Conservation (phyloP, 1,140 invertebrate genomes). For the Hyphantria cunea region DNA sequence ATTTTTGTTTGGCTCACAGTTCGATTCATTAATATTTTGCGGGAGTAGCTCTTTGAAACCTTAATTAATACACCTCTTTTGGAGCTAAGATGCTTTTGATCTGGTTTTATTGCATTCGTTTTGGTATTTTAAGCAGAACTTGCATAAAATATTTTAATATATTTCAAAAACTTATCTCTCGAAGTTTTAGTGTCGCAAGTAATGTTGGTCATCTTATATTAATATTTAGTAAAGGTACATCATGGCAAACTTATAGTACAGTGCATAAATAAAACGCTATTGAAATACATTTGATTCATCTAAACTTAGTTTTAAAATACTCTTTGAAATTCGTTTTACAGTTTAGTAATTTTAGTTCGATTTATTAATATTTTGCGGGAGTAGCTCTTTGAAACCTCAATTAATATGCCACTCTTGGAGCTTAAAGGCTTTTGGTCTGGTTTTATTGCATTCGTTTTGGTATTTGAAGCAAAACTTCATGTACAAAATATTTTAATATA, state of each 20-base stretch:
- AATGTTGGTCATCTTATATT: too few species aligned
- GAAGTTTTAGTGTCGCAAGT: too few species aligned
- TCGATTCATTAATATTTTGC: conserved; percentile 7
- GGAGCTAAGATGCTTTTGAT: conserved; percentile 2
- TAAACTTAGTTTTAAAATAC: too few species aligned
- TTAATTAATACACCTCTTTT: conserved; percentile 12
- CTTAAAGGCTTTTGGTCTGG: not conserved
- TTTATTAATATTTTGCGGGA: conserved; percentile 12
- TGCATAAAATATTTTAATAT: not conserved
- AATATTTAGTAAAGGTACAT: too few species aligned
- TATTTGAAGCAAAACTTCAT: not conserved
- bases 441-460: conserved; percentile 6
- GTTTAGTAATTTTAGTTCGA: too few species aligned
- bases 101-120: not conserved
- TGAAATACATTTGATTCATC: too few species aligned
- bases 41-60: not conserved
- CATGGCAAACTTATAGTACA: too few species aligned
- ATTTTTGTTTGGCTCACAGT: conserved; percentile 13
- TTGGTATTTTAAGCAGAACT: not conserved
- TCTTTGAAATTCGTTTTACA: too few species aligned
- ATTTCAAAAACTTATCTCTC: too few species aligned
- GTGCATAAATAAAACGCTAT: too few species aligned
- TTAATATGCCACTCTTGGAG: conserved; percentile 7
- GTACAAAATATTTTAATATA: not conserved
- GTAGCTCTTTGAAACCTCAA: not conserved